Evolutionary conservation across 1,140 invertebrate genomes (phyloP).

Genomic region (Linepithema humile): DNA sequence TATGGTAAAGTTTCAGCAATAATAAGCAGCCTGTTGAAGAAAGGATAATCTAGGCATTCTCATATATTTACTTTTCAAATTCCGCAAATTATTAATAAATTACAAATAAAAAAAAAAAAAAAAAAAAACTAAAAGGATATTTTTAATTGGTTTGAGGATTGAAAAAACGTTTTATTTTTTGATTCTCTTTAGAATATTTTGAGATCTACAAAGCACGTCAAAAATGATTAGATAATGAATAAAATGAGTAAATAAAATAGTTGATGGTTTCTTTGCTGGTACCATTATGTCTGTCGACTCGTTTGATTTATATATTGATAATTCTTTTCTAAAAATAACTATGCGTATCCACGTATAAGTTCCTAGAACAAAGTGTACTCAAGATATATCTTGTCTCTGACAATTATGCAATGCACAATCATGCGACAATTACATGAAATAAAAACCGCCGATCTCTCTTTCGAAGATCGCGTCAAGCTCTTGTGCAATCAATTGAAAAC

Average conservation of each 20-base stretch:
- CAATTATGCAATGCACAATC: slow-evolving; percentile 47
- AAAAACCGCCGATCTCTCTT: neutral
- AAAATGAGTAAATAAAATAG: neutral
- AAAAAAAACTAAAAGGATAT: no score
- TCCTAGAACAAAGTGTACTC: slow-evolving; percentile 10
- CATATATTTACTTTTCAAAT: no score
- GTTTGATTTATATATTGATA: slow-evolving; percentile 28
- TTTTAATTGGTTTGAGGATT: no score
- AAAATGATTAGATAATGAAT: no score
- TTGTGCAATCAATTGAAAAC: neutral
- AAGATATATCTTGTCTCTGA: neutral
- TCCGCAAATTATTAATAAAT: no score
- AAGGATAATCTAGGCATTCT: no score
- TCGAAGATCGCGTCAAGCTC: no score
- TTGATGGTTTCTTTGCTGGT: neutral
- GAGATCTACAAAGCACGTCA: no score
- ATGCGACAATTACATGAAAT: neutral
- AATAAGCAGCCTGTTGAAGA: neutral
- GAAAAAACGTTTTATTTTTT: no score
- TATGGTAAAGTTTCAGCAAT: neutral
- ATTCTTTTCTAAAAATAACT: slow-evolving; percentile 41
- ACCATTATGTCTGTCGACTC: neutral
- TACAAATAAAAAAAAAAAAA: no score
- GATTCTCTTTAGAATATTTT: no score
- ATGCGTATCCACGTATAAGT: neutral